These are phyloP conservation scores for Bufotes viridis DNA, from an alignment of 2,797 vertebrate genomes.

Conservation along the genomic window DNA sequence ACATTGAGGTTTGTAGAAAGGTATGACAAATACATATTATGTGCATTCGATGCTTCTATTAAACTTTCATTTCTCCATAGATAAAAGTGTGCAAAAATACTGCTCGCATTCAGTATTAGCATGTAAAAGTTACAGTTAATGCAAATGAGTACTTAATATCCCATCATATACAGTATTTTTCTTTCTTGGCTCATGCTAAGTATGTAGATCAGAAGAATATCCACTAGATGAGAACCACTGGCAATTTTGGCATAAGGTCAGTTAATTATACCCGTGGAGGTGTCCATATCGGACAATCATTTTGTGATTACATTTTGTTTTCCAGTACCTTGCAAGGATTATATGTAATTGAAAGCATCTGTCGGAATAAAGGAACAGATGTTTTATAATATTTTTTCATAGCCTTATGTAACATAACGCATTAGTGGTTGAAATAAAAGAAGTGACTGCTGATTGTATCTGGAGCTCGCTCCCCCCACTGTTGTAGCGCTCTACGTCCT, in stretches of 20 bases:
- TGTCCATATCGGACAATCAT: not conserved
- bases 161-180: not conserved
- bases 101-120: not conserved
- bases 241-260: not conserved
- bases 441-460: not conserved
- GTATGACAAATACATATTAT: not conserved
- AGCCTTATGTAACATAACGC: conserved; percentile 14
- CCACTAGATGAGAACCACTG: not conserved
- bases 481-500: not conserved
- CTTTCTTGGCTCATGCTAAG: not conserved
- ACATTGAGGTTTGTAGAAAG: not conserved
- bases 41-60: not conserved
- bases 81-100: too few relatives aligned
- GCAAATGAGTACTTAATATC: not conserved
- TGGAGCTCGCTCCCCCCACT: not conserved
- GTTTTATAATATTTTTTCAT: conserved; percentile 35
- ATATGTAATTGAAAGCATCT: conserved; percentile 46
- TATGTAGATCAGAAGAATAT: not conserved
- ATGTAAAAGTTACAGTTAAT: not conserved
- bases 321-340: conserved; percentile 22
- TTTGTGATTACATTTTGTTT: conserved; percentile 37
- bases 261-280: conserved; percentile 10
- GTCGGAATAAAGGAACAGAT: conserved; percentile 46
- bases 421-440: conserved; percentile 40
- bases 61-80: not conserved